phyloP scores from a whole-genome alignment of 2,888 invertebrate species.

The Bruchidius siliquastri region DNA sequence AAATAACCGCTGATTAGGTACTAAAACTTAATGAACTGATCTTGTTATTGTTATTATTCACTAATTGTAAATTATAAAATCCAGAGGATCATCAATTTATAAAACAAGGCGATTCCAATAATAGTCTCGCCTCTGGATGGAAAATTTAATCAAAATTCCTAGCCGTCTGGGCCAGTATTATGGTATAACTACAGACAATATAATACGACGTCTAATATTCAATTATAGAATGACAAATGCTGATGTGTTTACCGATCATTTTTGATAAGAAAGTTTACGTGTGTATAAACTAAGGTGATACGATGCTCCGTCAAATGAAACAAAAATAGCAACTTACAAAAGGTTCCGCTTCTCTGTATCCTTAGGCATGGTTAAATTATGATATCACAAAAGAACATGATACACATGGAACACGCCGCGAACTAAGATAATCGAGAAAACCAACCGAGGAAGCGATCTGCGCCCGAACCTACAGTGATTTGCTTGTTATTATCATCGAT shows the following conservation, averaged over 20 bases:
- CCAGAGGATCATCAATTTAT: too few relatives aligned
- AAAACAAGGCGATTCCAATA: too few relatives aligned
- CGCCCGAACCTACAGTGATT: constrained; percentile 1
- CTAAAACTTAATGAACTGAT: too few relatives aligned
- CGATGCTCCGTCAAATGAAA: not conserved
- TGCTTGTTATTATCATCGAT: not conserved
- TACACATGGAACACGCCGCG: not conserved
- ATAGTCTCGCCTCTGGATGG: too few relatives aligned
- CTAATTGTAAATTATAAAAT: too few relatives aligned
- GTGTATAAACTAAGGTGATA: not conserved
- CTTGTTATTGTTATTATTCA: too few relatives aligned
- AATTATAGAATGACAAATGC: not conserved
- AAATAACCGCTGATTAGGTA: too few relatives aligned
- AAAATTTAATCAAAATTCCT: too few relatives aligned
- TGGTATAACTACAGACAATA: too few relatives aligned
- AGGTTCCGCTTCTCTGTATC: not conserved
- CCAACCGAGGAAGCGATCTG: not conserved
- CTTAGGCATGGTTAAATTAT: not conserved
- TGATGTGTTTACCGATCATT: not conserved
- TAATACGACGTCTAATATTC: not conserved
- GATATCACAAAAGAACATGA: not conserved
- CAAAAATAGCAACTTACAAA: not conserved
- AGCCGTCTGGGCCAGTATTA: too few relatives aligned
- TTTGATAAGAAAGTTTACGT: not conserved
- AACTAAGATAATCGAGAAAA: not conserved